Percentiles rank a stretch among this genome's conserved stretches.
Evolutionary conservation across 2,113 vertebrate genomes (phyloP).

Genomic region (Ciconia boyciana): DNA sequence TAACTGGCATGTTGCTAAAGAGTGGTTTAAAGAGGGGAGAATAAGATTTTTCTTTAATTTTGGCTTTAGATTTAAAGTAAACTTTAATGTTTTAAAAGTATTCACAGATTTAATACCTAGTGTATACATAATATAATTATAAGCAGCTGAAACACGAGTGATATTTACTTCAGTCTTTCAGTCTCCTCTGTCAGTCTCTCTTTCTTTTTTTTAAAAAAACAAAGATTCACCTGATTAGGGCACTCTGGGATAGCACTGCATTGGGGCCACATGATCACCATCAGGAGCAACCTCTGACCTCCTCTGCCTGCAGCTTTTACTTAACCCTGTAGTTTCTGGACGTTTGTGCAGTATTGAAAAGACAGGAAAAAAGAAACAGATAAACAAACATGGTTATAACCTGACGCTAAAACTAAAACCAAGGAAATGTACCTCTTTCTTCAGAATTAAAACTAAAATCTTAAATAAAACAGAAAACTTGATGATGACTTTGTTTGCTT

Average conservation of each 20-base stretch:
- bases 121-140: conserved; percentile 65
- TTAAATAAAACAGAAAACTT: conserved; percentile 99
- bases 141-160: conserved; percentile 74
- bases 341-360: conserved; percentile 93
- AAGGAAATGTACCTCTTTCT: conserved; percentile 96
- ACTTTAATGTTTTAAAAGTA: conserved; percentile 75
- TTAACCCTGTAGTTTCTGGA: conserved; percentile 85
- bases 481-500: conserved; percentile 71
- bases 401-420: conserved; percentile 85
- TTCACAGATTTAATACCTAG: conserved; percentile 78
- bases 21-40: conserved; percentile 69
- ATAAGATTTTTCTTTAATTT: conserved; percentile 65
- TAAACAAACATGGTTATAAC: conserved; percentile 86
- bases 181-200: conserved; percentile 73
- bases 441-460: conserved; percentile 98
- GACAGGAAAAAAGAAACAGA: conserved; percentile 87
- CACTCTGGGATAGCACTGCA: conserved; percentile 78
- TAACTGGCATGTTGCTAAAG: conserved; percentile 73
- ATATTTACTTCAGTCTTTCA: conserved; percentile 75
- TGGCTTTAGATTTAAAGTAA: conserved; percentile 78
- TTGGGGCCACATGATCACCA: conserved; percentile 76
- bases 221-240: conserved; percentile 61
- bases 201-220: conserved; percentile 36
- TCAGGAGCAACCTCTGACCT: conserved; percentile 81
- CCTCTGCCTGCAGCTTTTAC: conserved; percentile 83